Percentiles rank a stretch among this genome's conserved stretches.
phyloP scores from a whole-genome alignment of 2,888 invertebrate genomes.

The Camponotus fellah region DNA sequence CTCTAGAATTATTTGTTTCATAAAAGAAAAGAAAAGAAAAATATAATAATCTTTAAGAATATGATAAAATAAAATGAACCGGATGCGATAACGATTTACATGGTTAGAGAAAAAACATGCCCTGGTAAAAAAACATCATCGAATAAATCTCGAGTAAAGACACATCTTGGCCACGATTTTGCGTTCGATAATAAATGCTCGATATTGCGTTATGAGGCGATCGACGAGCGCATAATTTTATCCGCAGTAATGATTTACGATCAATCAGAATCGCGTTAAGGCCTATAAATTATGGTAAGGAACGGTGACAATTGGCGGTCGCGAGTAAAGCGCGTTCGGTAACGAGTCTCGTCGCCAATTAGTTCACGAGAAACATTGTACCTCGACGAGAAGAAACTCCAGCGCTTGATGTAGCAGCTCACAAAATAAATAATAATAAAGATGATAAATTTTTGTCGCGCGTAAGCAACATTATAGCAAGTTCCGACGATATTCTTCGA shows the following conservation, averaged over 20 bases:
- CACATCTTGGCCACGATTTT: constrained; percentile 21
- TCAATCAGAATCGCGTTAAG: constrained; percentile 75
- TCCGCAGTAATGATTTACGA: constrained; percentile 76
- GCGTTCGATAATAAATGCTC: constrained; percentile 16
- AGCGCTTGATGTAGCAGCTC: not conserved
- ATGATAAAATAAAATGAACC: not conserved
- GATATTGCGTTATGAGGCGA: constrained; percentile 38
- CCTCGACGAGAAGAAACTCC: constrained; percentile 11
- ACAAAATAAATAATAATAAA: constrained; percentile 33
- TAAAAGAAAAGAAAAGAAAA: not conserved
- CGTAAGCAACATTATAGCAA: not conserved
- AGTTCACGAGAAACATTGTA: constrained; percentile 52
- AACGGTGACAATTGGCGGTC: constrained; percentile 68
- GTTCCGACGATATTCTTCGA: not conserved
- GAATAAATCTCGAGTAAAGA: constrained; percentile 66
- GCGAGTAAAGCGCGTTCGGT: constrained; percentile 52
- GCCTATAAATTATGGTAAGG: constrained; percentile 48
- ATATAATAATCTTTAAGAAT: not conserved
- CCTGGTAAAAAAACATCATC: not conserved
- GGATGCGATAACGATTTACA: constrained; percentile 51
- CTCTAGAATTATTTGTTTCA: not conserved
- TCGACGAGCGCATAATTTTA: constrained; percentile 66
- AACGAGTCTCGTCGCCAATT: constrained; percentile 52
- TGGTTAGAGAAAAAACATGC: constrained; percentile 27
- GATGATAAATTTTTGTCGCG: constrained; percentile 39